Evolutionary conservation across 2,113 vertebrate genomes (phyloP).

Genomic region (Hemibagrus wyckioides): DNA sequence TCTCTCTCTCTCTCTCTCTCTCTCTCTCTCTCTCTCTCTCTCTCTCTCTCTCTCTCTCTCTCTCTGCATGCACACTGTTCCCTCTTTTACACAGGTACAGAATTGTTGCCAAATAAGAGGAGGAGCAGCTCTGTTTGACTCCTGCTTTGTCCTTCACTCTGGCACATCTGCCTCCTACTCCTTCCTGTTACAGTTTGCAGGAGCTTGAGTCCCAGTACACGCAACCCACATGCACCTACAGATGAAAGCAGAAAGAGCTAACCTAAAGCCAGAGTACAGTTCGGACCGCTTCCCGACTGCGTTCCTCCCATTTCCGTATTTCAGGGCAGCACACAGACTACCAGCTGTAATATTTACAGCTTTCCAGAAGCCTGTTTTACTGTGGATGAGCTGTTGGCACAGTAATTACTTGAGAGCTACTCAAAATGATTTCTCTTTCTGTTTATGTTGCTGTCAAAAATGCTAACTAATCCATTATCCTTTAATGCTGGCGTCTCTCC

Average conservation of each 20-base stretch:
- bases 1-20: conserved; percentile 1
- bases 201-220: neutral
- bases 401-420: conserved; percentile 33
- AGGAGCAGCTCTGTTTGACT: conserved; percentile 17
- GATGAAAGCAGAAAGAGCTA: neutral
- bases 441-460: conserved; percentile 64
- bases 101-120: conserved; percentile 38
- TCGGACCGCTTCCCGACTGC: neutral
- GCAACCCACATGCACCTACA: conserved; percentile 1
- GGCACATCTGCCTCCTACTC: neutral
- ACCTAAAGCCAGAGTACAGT: neutral
- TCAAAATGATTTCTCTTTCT: conserved; percentile 40
- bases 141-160: conserved; percentile 24
- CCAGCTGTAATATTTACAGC: neutral
- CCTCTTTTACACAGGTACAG: conserved; percentile 26
- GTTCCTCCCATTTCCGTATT: neutral
- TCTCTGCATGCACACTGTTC: neutral
- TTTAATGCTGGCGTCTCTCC: conserved; percentile 47
- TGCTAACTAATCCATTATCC: conserved; percentile 56
- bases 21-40: conserved; percentile 10
- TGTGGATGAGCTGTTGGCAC: neutral
- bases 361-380: neutral
- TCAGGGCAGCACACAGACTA: neutral
- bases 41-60: neutral
- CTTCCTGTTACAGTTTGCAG: neutral